Evolutionary conservation across 2,888 invertebrate genomes (phyloP), one percentile per base, ranked within the genome.

Genomic region (Agelastica alni): DNA sequence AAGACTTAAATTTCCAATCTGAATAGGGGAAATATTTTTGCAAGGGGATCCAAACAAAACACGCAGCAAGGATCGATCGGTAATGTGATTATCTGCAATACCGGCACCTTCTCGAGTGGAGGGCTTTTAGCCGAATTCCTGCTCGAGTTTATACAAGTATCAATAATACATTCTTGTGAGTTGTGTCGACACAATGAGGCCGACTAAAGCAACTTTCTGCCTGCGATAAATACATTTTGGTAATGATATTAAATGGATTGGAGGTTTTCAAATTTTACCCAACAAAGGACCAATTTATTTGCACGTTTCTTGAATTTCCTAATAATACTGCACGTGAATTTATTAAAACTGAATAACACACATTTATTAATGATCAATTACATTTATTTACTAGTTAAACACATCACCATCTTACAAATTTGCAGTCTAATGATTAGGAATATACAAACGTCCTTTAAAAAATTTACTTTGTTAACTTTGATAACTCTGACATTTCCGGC

Each of bases 71-170:
- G 66, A 67, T 70, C 70, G 65, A 66, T 63, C 64, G 59, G 69
- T 73, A 73, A 73, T 70, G 64, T 65, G 69, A 72, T 73, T 73
- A 73, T 68, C 68, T 64, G 61, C 63, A 68, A 67, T 68, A 68
- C 69, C 68, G 65, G 65, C 68, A 65, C 68, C 63, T 64, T 62
- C 62, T 70, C 65, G 64, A 69, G 71, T 65, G 63, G 68, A n/a
- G 66, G 59, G 72, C 73, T 72, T 72, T 72, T 68, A 72, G 70
- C 69, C 62, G 69, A 71, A 70, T 72, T 72, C 70, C 68, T 69
- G 70, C 72, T 71, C 64, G 66, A 70, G 68, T 68, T 69, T 69
- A 71, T 68, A 68, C 65, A 69, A 66, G 71, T 73, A 72, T 67
- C 70, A 68, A 70, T 70, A 73, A 71, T 70, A 70, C 65, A 64